Base-by-base conservation (phyloP, 2,113 vertebrate genomes). In the Alces alces region DNA sequence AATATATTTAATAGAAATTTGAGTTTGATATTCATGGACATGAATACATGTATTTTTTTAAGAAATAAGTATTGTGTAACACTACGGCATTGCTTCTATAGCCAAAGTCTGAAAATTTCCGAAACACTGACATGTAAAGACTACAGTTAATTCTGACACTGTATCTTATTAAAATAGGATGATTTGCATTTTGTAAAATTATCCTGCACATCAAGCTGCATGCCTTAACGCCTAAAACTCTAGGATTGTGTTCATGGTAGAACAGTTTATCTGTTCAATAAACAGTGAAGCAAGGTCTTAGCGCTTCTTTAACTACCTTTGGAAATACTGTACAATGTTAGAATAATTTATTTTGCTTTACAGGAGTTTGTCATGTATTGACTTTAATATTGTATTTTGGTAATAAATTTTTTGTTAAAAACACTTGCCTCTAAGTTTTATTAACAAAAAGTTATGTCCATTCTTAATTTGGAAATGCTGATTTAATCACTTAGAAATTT, bases 311-410 rank as follows among this genome's bases (percentile, higher is more conserved):
- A 98, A 98, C 98, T 98, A 98, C 99, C 98, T 99, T 99, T 98
- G 98, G 97, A 98, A 99, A 99, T 98, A 98, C 98, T 98, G 99
- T 99, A 99, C 98, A 98, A 99, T 98, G 98, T 98, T 99, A 99
- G 99, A 99, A 99, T 99, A 99, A 99, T 99, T 99, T 99, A 99
- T 99, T 99, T 99, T 99, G 99, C 99, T 99, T 99, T 98, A 99
- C 99, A 99, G 98, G 98, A 99, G 98, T 99, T 99, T 99, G 99
- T 99, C 99, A 99, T 97, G 98, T 99, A 98, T 99, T 98, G 98
- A 99, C 98, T 99, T 99, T 99, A 99, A 99, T 98, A 99, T 98
- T 99, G 99, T 99, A 99, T 99, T 99, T 99, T 99, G 99, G 98
- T 99, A 99, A 99, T 99, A 99, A 99, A 99, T 97, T 97, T 99